Percentiles rank a stretch among this genome's conserved stretches.
Evolutionary conservation across 1,140 invertebrate genomes (phyloP).

Genomic region (Mycetomoellerius zeteki): DNA sequence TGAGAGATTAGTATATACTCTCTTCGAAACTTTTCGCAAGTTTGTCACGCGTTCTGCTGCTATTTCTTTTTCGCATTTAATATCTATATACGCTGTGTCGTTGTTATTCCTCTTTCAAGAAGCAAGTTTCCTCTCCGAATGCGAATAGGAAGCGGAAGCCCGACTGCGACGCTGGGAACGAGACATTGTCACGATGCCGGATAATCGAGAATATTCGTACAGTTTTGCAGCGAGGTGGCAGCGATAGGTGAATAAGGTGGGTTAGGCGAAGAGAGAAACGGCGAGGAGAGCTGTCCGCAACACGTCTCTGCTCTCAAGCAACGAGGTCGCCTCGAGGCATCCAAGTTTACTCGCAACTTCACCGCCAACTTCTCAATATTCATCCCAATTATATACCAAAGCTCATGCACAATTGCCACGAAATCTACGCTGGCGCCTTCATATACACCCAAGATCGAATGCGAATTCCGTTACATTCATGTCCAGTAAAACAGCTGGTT

Average conservation of each 20-base stretch:
- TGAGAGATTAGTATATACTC: not conserved
- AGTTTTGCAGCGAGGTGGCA: constrained; percentile 77
- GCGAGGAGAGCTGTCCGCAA: constrained; percentile 85
- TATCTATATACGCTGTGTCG: not conserved
- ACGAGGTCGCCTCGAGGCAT: constrained; percentile 83
- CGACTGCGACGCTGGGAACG: constrained; percentile 54
- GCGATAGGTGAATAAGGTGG: constrained; percentile 76
- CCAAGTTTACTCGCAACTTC: constrained; percentile 87
- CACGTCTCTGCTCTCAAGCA: constrained; percentile 87
- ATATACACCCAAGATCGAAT: constrained; percentile 36
- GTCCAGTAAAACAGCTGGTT: constrained; percentile 32
- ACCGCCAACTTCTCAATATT: constrained; percentile 87
- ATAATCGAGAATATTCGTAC: constrained; percentile 78
- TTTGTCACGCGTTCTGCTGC: not conserved
- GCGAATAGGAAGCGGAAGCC: constrained; percentile 40
- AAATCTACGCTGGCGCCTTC: constrained; percentile 30
- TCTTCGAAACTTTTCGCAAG: not conserved
- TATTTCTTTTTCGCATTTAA: constrained; percentile 49
- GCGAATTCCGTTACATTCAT: constrained; percentile 21
- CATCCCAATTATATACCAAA: constrained; percentile 85
- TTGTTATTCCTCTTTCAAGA: constrained; percentile 25
- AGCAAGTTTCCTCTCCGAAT: constrained; percentile 27
- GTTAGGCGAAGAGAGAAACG: constrained; percentile 75
- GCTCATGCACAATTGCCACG: constrained; percentile 79
- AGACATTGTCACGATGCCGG: constrained; percentile 45